A percentile compares a stretch with the other conserved stretches of the same genome.
Conservation (phyloP, 2,888 invertebrate genomes). For the Parnassius apollo region DNA sequence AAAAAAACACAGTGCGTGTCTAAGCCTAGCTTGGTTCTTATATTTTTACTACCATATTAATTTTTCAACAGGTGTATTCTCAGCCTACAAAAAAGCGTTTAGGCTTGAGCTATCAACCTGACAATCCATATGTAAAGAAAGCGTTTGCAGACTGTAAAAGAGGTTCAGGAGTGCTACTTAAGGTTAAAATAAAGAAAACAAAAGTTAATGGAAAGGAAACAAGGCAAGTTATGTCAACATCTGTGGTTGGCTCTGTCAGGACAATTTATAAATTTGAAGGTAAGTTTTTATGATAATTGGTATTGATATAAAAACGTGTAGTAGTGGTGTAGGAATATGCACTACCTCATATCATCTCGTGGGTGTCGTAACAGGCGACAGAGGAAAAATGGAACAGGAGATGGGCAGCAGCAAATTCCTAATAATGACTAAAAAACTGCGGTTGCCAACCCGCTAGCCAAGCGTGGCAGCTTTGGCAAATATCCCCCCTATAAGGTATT, state of each 20-base stretch:
- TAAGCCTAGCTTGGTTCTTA: too few species aligned
- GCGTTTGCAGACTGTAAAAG: constrained; percentile 85
- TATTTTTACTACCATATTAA: too few species aligned
- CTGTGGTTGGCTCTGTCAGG: constrained; percentile 82
- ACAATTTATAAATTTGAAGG: constrained; percentile 84
- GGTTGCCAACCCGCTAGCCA: too few species aligned
- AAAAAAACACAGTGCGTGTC: too few species aligned
- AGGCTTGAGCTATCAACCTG: constrained; percentile 89
- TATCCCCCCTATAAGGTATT: too few species aligned
- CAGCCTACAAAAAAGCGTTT: constrained; percentile 81
- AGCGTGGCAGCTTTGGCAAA: too few species aligned
- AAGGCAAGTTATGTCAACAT: constrained; percentile 65
- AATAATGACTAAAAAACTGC: too few species aligned
- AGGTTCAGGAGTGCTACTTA: constrained; percentile 87
- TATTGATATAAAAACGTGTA: not conserved
- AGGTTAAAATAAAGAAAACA: constrained; percentile 83
- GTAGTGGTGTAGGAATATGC: too few species aligned
- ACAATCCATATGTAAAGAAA: constrained; percentile 90
- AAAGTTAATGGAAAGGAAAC: constrained; percentile 56
- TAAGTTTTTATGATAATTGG: constrained; percentile 52
- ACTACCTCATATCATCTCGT: too few species aligned
- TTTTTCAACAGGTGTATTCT: constrained; percentile 47
- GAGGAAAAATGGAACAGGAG: not conserved
- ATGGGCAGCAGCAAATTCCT: too few species aligned
- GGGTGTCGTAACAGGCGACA: not conserved